Percentiles rank a stretch among this genome's conserved stretches.
These are phyloP conservation scores for Ascidia mentula DNA, from an alignment of 23 tunicate species.

Conservation along the genomic window DNA sequence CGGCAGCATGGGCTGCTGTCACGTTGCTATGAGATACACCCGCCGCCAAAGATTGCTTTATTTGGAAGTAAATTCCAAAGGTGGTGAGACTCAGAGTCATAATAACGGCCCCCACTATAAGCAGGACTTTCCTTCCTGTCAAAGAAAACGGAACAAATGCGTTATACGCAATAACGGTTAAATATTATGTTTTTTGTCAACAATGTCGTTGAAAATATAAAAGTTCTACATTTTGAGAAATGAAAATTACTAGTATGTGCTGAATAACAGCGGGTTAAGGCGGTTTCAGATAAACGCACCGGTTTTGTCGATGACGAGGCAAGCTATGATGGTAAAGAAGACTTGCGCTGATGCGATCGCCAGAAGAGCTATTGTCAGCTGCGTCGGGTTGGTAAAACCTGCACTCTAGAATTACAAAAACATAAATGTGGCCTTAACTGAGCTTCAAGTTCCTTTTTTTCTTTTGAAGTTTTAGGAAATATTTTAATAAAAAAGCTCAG, in stretches of 20 bases:
- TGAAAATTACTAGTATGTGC: too few relatives aligned
- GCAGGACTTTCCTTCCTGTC: constrained; percentile 55
- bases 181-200: too few relatives aligned
- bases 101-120: constrained; percentile 46
- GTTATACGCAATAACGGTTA: background rate
- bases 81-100: constrained; percentile 58
- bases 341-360: constrained; percentile 65
- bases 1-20: background rate
- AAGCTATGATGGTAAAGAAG: constrained; percentile 60
- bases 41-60: background rate
- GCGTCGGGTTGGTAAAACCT: constrained; percentile 41
- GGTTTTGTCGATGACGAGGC: constrained; percentile 69
- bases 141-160: background rate
- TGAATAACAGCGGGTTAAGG: too few relatives aligned
- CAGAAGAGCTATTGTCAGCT: constrained; percentile 48
- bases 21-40: background rate
- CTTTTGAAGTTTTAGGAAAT: too few relatives aligned
- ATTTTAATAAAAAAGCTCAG: too few relatives aligned
- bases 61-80: constrained; percentile 69
- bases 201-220: too few relatives aligned
- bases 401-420: constrained; percentile 38
- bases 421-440: too few relatives aligned
- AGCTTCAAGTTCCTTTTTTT: too few relatives aligned
- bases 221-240: too few relatives aligned
- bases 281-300: constrained; percentile 56